Percentiles rank a stretch among this genome's conserved stretches.
These are phyloP conservation scores for Criorhina ranunculi DNA, from an alignment of 2,888 invertebrate species.

Conservation along the genomic window DNA sequence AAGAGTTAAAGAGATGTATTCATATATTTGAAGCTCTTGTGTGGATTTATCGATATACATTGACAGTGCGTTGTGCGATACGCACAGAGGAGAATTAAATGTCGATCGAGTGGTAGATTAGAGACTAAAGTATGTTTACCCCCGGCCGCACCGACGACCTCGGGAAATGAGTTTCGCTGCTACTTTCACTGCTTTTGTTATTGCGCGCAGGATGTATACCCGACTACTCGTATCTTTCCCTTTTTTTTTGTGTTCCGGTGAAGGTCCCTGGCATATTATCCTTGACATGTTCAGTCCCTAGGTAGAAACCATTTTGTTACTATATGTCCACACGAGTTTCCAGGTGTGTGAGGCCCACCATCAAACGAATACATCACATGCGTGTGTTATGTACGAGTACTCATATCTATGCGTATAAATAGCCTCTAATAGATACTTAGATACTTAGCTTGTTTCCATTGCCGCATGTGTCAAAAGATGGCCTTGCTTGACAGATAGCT, in stretches of 20 bases:
- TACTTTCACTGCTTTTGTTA: constrained; percentile 8
- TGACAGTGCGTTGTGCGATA: background rate
- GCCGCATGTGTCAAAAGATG: constrained; percentile 67
- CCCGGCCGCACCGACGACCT: constrained; percentile 39
- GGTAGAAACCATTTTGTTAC: constrained; percentile 6
- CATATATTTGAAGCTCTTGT: too few relatives aligned
- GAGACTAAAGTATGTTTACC: background rate
- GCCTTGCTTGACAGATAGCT: constrained; percentile 60
- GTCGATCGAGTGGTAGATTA: constrained; percentile 9
- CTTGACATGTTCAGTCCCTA: too few relatives aligned
- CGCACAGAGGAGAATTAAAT: constrained; percentile 16
- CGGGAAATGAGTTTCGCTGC: constrained; percentile 29
- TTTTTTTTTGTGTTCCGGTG: constrained; percentile 1
- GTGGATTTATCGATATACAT: constrained; percentile 49
- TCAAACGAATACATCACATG: background rate
- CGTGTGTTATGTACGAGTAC: constrained; percentile 17
- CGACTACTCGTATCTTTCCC: background rate
- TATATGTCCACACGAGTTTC: constrained; percentile 30
- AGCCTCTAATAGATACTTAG: constrained; percentile 48
- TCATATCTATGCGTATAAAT: constrained; percentile 50
- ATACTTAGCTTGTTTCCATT: constrained; percentile 34
- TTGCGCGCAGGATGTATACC: too few relatives aligned
- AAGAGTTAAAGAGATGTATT: background rate
- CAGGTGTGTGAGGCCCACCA: constrained; percentile 41
- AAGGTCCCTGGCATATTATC: constrained; percentile 35